Evolutionary conservation across 2,113 vertebrate genomes (phyloP), one percentile per base, ranked within the genome.

Genomic region (Alces alces): DNA sequence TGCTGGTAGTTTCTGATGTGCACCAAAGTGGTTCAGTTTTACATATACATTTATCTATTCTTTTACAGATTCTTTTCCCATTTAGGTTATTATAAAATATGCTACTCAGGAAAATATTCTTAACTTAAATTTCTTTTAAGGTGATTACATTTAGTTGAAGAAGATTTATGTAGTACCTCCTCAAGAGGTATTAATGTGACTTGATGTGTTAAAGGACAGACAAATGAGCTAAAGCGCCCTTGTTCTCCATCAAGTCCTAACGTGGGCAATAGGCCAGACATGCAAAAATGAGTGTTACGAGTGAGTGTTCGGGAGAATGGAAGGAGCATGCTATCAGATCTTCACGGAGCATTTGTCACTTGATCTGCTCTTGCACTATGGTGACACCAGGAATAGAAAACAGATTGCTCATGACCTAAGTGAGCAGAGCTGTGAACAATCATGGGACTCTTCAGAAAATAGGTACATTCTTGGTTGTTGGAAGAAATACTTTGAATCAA

Each of bases 311-410:
- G 23, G 2, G 11, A 6, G 36, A 15, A 11, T 5, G 39, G 33
- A 11, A 33, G 2, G 23, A 16, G 23, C 1, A 1, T 33, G 58
- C 28, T 21, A 0, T 57, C 3, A 1, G 66, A 7, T 52, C n/a
- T 43, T 52, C 58, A 21, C 0, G 5, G 86, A 47, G 5, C 21
- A 16, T 28, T 30, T 50, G 33, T 5, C 76, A 6, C 15, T 12
- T 27, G 45, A 85, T 54, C 39, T 5, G 33, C 19, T 3, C 8
- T 28, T 50, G 19, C 52, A 57, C 14, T 15, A 12, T 0, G 1
- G 25, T 8, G 43, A 50, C 3, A 2, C 15, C 5, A 17, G 27
- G 54, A 39, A 9, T 4, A 28, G 30, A 66, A 73, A 57, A 6
- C 10, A 50, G 36, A 61, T 33, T 92, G 55, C 27, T 78, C 3